These are phyloP conservation scores for Dromaius novaehollandiae DNA, from an alignment of 2,113 vertebrate genomes.

Conservation along the genomic window DNA sequence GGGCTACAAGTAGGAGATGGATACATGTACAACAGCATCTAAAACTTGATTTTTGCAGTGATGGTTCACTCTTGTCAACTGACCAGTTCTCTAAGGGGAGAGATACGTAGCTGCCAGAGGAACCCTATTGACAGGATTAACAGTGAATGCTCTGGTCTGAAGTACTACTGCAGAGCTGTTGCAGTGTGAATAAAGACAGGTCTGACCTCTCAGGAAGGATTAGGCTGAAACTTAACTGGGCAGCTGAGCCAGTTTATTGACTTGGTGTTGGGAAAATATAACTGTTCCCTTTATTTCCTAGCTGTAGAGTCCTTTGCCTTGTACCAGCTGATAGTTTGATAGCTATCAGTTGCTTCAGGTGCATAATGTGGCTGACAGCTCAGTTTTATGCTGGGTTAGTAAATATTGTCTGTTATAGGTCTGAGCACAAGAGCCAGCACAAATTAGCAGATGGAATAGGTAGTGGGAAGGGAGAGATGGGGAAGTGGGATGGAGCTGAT, in stretches of 20 bases:
- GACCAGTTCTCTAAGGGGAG: neutral
- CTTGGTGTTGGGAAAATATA: neutral
- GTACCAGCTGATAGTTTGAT: neutral
- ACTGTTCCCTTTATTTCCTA: accelerated
- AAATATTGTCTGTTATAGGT: neutral
- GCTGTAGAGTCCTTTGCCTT: neutral
- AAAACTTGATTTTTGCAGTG: neutral
- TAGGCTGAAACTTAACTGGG: neutral
- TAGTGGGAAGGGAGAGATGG: neutral
- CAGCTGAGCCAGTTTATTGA: neutral
- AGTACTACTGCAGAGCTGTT: neutral
- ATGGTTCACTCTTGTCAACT: neutral
- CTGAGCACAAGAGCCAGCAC: neutral
- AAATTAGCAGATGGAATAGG: neutral
- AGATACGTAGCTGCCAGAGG: neutral
- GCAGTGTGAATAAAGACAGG: neutral
- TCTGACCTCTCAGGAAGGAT: neutral
- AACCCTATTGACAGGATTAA: neutral
- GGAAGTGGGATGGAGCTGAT: neutral
- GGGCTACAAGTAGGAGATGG: neutral
- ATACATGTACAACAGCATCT: neutral
- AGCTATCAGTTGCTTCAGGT: neutral
- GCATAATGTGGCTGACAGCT: neutral
- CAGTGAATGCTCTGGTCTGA: neutral
- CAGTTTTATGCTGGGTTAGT: neutral